A percentile compares a stretch with the other conserved stretches of the same genome.
Evolutionary conservation across 1,140 invertebrate genomes (phyloP).

Genomic region (Choristoneura fumiferana): DNA sequence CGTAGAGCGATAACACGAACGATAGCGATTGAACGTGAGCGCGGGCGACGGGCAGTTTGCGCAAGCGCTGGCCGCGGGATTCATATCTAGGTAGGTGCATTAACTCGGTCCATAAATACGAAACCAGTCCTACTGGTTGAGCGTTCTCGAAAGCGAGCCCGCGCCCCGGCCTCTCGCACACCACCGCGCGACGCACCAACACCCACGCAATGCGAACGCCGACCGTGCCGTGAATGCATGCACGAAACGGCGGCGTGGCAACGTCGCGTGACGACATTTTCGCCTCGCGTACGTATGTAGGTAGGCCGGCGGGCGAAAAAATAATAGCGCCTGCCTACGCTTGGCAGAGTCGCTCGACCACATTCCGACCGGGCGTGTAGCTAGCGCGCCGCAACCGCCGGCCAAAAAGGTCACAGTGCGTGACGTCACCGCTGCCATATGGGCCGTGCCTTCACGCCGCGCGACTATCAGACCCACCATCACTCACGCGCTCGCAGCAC

Average conservation of each 20-base stretch:
- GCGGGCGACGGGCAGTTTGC: conserved; percentile 49
- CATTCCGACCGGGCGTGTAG: conserved; percentile 70
- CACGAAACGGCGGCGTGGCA: conserved; percentile 67
- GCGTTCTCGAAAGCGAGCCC: conserved; percentile 72
- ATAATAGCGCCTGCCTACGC: conserved; percentile 76
- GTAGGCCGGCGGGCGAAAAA: conserved; percentile 76
- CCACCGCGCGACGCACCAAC: conserved; percentile 52
- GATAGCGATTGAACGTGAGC: conserved; percentile 48
- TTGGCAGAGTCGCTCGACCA: conserved; percentile 69
- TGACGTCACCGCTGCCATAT: conserved; percentile 71
- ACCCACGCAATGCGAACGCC: conserved; percentile 67
- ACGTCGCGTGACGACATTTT: conserved; percentile 79
- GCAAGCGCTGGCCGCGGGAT: conserved; percentile 64
- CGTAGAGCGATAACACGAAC: conserved; percentile 48
- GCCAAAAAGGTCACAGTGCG: conserved; percentile 71
- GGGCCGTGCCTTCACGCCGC: conserved; percentile 49
- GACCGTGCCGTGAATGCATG: conserved; percentile 57
- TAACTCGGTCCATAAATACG: conserved; percentile 73
- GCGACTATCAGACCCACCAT: conserved; percentile 35
- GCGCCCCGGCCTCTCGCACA: conserved; percentile 64
- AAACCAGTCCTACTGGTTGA: conserved; percentile 73
- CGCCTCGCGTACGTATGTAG: conserved; percentile 77
- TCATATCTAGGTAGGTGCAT: conserved; percentile 73
- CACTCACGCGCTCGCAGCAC: conserved; percentile 41
- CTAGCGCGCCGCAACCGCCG: conserved; percentile 45